phyloP scores from a whole-genome alignment of 2,888 invertebrate genomes.

The Alcis repandata region DNA sequence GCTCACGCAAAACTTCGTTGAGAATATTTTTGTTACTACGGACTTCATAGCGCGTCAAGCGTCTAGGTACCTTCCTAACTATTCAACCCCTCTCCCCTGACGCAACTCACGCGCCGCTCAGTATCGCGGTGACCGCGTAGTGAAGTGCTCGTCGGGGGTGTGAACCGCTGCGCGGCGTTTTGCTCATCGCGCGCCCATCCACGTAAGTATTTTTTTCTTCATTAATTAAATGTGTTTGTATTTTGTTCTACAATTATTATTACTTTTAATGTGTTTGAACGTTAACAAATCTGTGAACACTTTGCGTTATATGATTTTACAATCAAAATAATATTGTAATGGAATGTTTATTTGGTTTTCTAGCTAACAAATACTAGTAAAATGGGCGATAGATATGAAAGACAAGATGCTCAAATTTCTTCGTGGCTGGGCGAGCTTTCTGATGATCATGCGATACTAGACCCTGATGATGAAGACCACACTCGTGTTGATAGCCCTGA shows the following conservation, averaged over 20 bases:
- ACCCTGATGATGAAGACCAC: too few species aligned
- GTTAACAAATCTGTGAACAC: too few species aligned
- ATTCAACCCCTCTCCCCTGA: slow-evolving; percentile 24
- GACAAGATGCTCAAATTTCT: too few species aligned
- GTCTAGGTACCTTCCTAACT: slow-evolving; percentile 25
- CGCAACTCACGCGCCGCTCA: slow-evolving; percentile 24
- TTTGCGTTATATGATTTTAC: too few species aligned
- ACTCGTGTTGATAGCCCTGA: too few species aligned
- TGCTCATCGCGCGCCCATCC: slow-evolving; percentile 27
- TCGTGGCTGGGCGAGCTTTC: too few species aligned
- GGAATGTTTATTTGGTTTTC: too few species aligned
- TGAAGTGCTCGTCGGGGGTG: slow-evolving; percentile 12
- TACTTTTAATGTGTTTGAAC: slow-evolving; percentile 5
- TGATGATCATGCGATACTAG: too few species aligned
- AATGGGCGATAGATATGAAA: too few species aligned
- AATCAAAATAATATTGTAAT: too few species aligned
- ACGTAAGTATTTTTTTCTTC: slow-evolving; percentile 19
- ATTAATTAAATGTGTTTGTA: slow-evolving; percentile 6
- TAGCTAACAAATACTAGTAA: too few species aligned
- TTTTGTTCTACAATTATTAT: slow-evolving; percentile 19
- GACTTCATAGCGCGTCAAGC: slow-evolving; percentile 8
- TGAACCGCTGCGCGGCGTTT: slow-evolving; percentile 24
- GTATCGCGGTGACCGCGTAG: slow-evolving; percentile 19
- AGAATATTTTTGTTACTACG: slow-evolving; percentile 15
- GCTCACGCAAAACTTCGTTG: slow-evolving; percentile 26